These are phyloP conservation scores for Spilosoma lubricipeda DNA, from an alignment of 2,888 invertebrate genomes.

Conservation along the genomic window DNA sequence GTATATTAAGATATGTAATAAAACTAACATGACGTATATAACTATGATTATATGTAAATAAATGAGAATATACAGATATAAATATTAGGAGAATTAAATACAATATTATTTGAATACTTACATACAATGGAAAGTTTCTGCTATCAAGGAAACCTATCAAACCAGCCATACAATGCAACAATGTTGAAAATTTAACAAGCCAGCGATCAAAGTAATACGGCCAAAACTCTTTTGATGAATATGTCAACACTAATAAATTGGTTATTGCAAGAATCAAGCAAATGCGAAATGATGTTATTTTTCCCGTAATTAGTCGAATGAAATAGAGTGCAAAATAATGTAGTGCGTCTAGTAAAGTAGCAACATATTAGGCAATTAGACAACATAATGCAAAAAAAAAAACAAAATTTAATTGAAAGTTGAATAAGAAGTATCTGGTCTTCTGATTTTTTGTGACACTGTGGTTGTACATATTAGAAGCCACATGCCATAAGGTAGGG, in stretches of 20 bases:
- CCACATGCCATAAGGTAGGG: too few relatives aligned
- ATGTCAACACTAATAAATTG: background rate
- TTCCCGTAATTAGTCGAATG: background rate
- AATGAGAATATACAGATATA: too few relatives aligned
- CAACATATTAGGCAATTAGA: background rate
- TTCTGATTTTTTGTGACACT: too few relatives aligned
- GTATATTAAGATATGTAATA: background rate
- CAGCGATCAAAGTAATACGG: background rate
- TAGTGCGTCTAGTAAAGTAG: too few relatives aligned
- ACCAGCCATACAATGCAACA: background rate
- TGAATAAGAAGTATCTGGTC: too few relatives aligned
- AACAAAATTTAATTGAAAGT: too few relatives aligned
- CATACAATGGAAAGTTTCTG: background rate
- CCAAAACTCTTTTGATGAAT: background rate
- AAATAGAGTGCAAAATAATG: conserved; percentile 34
- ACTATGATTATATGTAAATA: too few relatives aligned
- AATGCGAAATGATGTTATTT: background rate
- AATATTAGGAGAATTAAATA: too few relatives aligned
- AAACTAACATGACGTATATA: background rate
- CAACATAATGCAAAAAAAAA: too few relatives aligned
- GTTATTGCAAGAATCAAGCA: background rate
- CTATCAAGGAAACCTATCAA: background rate
- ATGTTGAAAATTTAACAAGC: background rate
- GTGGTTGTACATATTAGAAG: too few relatives aligned
- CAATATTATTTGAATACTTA: background rate